Evolutionary conservation across 2,888 invertebrate species (phyloP), one percentile per base, ranked within the genome.

Genomic region (Phorcus lineatus): DNA sequence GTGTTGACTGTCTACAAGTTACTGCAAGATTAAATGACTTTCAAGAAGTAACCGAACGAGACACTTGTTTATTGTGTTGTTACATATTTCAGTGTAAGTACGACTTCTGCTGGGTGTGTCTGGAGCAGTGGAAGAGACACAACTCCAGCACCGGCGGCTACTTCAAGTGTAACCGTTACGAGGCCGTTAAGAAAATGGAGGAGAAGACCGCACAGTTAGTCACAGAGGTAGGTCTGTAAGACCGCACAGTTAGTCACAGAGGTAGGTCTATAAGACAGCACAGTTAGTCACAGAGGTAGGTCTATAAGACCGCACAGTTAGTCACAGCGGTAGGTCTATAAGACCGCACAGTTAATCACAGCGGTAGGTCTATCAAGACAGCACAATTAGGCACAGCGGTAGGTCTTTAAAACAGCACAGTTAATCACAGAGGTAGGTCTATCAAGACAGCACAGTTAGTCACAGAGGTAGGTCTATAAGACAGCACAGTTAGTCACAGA

Each of bases 81-180:
- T 1, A 1, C 7, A 36, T 31, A 82, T 93, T 94, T 57, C 90
- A 95, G 95, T 96, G 95, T 90, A 95, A 95, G 92, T 95, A 95
- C 91, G 95, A 96, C 90, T 96, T 95, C 89, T 96, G 96, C 92
- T 96, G 96, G 96, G 95, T 96, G 52, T 96, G 96, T 89, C 94
- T 95, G 90, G 95, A 95, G 90, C 94, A 95, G 28, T 96, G 96
- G 96, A 95, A 95, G 91, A 94, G 95, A 76, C 96, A 96, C 91
- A 95, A 95, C 88, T 95, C 95, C 0, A 95, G 95, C 2, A 96
- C 95, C 0, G 96, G 95, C 1, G 95, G 96, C 2, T 96, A 95
- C 90, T 96, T 96, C 90, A 94, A 95, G 80, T 95, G 95, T 87
- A 95, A 94, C 87, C 92, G 95, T 40, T 95, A 95, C 90, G 95